These are phyloP conservation scores for Thalassophryne amazonica DNA, from an alignment of 2,797 vertebrate genomes.

Conservation along the genomic window DNA sequence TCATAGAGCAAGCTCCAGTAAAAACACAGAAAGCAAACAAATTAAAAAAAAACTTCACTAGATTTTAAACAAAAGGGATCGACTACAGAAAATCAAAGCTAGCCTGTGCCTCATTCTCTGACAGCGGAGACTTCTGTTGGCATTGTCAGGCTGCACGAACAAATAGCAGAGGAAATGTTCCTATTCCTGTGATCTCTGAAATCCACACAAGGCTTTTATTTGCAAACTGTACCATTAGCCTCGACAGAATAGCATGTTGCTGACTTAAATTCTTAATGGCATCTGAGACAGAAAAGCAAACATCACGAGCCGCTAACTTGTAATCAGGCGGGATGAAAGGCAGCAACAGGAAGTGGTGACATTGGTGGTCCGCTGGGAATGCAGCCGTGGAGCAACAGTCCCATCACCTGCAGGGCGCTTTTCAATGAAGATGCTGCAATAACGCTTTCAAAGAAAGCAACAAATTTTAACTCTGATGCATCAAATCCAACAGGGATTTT, in stretches of 20 bases:
- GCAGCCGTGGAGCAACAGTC: constrained; percentile 12
- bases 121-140: constrained; percentile 40
- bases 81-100: constrained; percentile 19
- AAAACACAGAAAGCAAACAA: too few relatives aligned
- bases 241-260: constrained; percentile 22
- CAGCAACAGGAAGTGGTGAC: constrained; percentile 62
- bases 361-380: constrained; percentile 45
- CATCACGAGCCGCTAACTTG: constrained; percentile 22
- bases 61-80: constrained; percentile 18
- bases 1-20: too few relatives aligned
- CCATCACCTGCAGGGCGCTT: constrained; percentile 20
- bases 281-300: constrained; percentile 25
- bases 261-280: constrained; percentile 48
- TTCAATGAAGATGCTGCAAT: background rate
- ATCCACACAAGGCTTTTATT: constrained; percentile 19
- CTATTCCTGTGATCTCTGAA: constrained; percentile 21
- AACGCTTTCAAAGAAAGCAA: background rate
- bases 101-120: constrained; percentile 20
- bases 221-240: constrained; percentile 35
- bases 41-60: background rate
- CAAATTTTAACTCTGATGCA: background rate
- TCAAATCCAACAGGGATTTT: background rate
- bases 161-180: constrained; percentile 11
- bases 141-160: constrained; percentile 14
- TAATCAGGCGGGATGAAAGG: constrained; percentile 57